These are phyloP conservation scores for Brachionus asplanchnoidis DNA, from an alignment of 1,140 invertebrate species.

Conservation along the genomic window DNA sequence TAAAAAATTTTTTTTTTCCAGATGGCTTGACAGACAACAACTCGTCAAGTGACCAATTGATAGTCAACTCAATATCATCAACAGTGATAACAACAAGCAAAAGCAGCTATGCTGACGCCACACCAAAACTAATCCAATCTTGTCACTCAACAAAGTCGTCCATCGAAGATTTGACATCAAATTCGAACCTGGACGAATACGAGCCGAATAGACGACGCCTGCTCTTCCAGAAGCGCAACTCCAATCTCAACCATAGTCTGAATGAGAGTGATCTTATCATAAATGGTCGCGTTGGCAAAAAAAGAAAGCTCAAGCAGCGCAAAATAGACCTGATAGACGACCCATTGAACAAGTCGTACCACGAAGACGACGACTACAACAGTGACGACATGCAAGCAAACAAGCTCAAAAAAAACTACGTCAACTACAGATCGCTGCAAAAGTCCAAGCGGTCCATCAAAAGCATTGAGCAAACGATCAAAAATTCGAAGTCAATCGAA, in stretches of 20 bases:
- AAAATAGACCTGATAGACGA: background rate
- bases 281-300: background rate
- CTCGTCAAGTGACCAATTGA: background rate
- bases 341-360: background rate
- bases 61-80: background rate
- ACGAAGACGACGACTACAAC: background rate
- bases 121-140: slow-evolving; percentile 12
- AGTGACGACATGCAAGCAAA: background rate
- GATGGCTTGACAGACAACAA: background rate
- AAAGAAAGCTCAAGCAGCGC: slow-evolving; percentile 8
- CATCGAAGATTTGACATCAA: slow-evolving; percentile 10
- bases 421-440: slow-evolving; percentile 15
- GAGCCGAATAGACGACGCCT: background rate
- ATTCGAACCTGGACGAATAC: background rate
- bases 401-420: background rate
- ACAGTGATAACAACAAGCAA: slow-evolving; percentile 14
- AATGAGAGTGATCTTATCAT: background rate
- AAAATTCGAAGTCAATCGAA: slow-evolving; percentile 38
- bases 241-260: slow-evolving; percentile 11
- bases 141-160: slow-evolving; percentile 4
- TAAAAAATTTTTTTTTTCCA: background rate
- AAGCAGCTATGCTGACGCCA: slow-evolving; percentile 1
- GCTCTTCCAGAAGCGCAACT: background rate
- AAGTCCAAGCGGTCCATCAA: slow-evolving; percentile 30
- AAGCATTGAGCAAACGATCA: slow-evolving; percentile 1